A percentile compares a stretch with the other conserved stretches of the same genome.
Evolutionary conservation across 2,888 invertebrate genomes (phyloP).

Genomic region (Didymodactylos carnosus): DNA sequence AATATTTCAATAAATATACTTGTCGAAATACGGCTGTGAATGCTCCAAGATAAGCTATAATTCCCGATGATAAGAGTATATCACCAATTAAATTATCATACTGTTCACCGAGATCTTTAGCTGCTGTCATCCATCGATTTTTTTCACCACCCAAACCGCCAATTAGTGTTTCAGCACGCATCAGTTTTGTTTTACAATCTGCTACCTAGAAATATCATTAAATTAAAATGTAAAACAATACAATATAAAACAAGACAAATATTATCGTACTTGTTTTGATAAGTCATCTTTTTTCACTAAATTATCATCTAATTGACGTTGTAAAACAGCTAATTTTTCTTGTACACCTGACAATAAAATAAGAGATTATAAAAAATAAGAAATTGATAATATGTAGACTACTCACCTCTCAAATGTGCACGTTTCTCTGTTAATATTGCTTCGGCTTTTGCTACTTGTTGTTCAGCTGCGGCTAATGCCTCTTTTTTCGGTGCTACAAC

Average conservation of each 20-base stretch:
- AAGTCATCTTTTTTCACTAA: constrained; percentile 24
- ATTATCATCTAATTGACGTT: constrained; percentile 33
- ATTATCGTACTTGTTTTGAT: not conserved
- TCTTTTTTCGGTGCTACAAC: constrained; percentile 37
- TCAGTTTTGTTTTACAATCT: constrained; percentile 34
- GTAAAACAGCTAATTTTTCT: constrained; percentile 32
- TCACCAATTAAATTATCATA: constrained; percentile 43
- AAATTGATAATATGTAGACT: too few relatives aligned
- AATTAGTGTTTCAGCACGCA: constrained; percentile 35
- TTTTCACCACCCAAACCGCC: constrained; percentile 36
- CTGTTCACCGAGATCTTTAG: constrained; percentile 23
- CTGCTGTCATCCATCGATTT: constrained; percentile 30
- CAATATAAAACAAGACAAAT: not conserved
- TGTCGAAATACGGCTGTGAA: constrained; percentile 34
- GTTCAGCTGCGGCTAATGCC: constrained; percentile 32
- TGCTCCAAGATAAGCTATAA: constrained; percentile 33
- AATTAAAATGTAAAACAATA: not conserved
- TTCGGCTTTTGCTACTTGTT: constrained; percentile 31
- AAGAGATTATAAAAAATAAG: too few relatives aligned
- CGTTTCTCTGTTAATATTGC: constrained; percentile 32
- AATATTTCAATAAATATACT: constrained; percentile 18
- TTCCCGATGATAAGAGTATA: constrained; percentile 41
- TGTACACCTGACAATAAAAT: too few relatives aligned
- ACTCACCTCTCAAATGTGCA: constrained; percentile 29
- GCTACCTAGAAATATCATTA: constrained; percentile 22